Conservation (phyloP, 2,797 vertebrate species). For the Sarcoramphus papa region DNA sequence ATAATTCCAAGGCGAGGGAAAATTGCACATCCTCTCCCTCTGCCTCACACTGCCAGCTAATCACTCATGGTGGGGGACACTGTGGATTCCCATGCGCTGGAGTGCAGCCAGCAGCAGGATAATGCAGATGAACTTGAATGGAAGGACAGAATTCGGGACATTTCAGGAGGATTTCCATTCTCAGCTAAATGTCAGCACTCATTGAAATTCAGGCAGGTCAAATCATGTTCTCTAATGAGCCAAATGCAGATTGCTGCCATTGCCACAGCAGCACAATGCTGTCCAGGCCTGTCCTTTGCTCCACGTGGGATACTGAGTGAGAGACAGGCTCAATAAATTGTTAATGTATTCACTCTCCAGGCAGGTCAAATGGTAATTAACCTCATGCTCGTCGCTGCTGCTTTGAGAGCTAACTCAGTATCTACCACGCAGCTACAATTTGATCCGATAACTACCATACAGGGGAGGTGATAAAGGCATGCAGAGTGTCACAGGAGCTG, state of each 20-base stretch:
- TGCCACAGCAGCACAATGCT: not conserved
- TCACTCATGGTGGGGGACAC: not conserved
- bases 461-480: not conserved
- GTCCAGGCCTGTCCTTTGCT: not conserved
- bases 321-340: not conserved
- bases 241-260: not conserved
- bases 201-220: not conserved
- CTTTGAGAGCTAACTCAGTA: not conserved
- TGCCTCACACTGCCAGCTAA: not conserved
- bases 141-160: not conserved
- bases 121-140: not conserved
- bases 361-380: slow-evolving; percentile 11
- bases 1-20: not conserved
- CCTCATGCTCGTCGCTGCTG: not conserved
- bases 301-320: not conserved
- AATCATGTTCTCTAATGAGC: not conserved
- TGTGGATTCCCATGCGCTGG: not conserved
- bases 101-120: not conserved
- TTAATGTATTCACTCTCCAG: not conserved
- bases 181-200: not conserved
- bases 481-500: not conserved
- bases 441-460: not conserved
- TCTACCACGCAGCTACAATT: not conserved
- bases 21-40: not conserved
- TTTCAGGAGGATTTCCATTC: not conserved